A percentile compares a stretch with the other conserved stretches of the same genome.
Evolutionary conservation across 1,140 invertebrate species (phyloP).

Genomic region (Chironomus tepperi): DNA sequence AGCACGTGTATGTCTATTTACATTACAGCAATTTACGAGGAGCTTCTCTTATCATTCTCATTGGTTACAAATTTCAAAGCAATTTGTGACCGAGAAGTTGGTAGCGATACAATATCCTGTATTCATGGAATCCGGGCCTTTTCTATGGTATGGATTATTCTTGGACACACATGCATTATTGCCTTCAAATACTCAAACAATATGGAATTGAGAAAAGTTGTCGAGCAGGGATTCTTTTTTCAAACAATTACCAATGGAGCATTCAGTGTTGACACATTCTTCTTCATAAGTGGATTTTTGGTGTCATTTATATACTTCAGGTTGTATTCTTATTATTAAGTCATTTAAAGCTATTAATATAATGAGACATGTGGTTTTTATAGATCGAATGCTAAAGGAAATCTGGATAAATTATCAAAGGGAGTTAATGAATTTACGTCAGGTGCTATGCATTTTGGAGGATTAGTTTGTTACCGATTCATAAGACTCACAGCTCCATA

Average conservation of each 20-base stretch:
- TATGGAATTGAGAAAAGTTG: constrained; percentile 64
- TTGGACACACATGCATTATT: constrained; percentile 80
- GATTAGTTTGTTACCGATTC: constrained; percentile 70
- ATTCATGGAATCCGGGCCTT: constrained; percentile 74
- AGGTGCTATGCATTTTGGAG: constrained; percentile 63
- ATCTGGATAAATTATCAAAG: constrained; percentile 62
- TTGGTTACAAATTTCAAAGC: constrained; percentile 61
- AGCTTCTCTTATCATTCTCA: constrained; percentile 70
- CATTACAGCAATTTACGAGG: constrained; percentile 49
- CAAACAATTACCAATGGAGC: constrained; percentile 78
- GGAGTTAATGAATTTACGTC: constrained; percentile 58
- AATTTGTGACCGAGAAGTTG: constrained; percentile 68
- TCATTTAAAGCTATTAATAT: no score
- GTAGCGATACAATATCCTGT: constrained; percentile 68
- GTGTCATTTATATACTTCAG: constrained; percentile 72
- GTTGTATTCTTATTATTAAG: no score
- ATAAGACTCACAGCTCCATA: constrained; percentile 73
- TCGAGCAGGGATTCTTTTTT: constrained; percentile 71
- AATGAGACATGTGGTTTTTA: no score
- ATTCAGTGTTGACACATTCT: constrained; percentile 88
- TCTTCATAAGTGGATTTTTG: constrained; percentile 70
- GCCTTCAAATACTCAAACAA: constrained; percentile 80
- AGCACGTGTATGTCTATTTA: neutral
- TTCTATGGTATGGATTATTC: constrained; percentile 87
- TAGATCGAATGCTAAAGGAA: constrained; percentile 68